phyloP scores from a whole-genome alignment of 2,797 vertebrate genomes.

The Argya squamiceps region DNA sequence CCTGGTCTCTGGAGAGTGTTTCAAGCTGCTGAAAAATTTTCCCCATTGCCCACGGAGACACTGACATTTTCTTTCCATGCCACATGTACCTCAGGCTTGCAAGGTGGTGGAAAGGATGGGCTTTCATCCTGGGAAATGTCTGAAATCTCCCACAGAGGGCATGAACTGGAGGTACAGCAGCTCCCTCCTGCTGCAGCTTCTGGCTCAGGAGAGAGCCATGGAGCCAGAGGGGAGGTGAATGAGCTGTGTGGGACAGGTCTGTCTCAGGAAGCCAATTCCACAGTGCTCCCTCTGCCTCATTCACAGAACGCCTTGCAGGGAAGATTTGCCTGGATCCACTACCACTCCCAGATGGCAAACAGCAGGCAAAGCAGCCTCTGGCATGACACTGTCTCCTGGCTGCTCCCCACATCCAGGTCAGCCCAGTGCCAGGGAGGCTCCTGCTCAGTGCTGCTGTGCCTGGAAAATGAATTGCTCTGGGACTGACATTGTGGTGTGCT shows the following conservation, averaged over 20 bases:
- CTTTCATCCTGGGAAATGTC: not conserved
- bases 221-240: not conserved
- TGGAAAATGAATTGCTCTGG: not conserved
- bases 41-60: too few relatives aligned
- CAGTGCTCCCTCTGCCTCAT: not conserved
- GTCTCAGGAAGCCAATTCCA: fast-evolving
- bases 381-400: fast-evolving
- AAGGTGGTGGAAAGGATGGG: not conserved
- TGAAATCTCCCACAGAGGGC: not conserved
- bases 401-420: not conserved
- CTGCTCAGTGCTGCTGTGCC: not conserved
- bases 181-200: not conserved
- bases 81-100: not conserved
- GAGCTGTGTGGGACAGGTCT: fast-evolving
- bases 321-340: not conserved
- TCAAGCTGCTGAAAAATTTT: not conserved
- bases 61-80: not conserved
- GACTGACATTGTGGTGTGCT: not conserved
- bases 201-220: not conserved
- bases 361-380: not conserved
- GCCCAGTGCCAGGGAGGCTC: not conserved
- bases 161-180: not conserved
- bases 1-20: not conserved
- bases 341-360: not conserved
- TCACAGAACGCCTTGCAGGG: fast-evolving